Percentiles rank a stretch among this genome's conserved stretches.
Evolutionary conservation across 2,888 invertebrate species (phyloP).

Genomic region (Scaptomyza caliginosa): DNA sequence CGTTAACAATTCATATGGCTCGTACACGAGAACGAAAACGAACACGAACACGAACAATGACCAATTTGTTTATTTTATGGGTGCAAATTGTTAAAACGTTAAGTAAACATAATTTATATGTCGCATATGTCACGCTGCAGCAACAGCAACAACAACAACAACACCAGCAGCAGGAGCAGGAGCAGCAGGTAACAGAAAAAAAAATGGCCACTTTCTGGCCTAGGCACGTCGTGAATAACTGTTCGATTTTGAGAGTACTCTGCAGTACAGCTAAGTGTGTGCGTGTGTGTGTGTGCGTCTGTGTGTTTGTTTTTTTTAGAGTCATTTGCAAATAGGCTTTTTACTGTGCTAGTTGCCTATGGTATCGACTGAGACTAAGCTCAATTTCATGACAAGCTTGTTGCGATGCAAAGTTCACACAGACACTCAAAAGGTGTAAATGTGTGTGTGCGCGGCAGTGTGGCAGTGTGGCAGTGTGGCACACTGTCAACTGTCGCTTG

Average conservation of each 20-base stretch:
- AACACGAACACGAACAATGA: constrained; percentile 18
- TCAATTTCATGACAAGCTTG: constrained; percentile 19
- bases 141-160: neutral
- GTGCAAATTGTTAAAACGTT: constrained; percentile 48
- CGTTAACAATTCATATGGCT: constrained; percentile 33
- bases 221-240: constrained; percentile 4
- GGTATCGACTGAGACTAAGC: constrained; percentile 14
- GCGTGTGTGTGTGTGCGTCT: neutral
- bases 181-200: neutral
- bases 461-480: constrained; percentile 20
- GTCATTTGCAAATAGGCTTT: neutral
- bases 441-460: constrained; percentile 1
- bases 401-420: neutral
- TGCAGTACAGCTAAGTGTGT: neutral
- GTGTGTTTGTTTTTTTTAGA: neutral
- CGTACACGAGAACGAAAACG: constrained; percentile 11
- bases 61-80: constrained; percentile 50
- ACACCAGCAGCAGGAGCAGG: neutral
- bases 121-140: constrained; percentile 22
- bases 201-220: neutral
- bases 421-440: constrained; percentile 4
- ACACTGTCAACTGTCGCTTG: constrained; percentile 16
- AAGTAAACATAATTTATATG: constrained; percentile 58
- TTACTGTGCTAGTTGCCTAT: neutral
- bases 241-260: neutral